Evolutionary conservation across 2,113 vertebrate genomes (phyloP).

Genomic region (Zapornia atra): DNA sequence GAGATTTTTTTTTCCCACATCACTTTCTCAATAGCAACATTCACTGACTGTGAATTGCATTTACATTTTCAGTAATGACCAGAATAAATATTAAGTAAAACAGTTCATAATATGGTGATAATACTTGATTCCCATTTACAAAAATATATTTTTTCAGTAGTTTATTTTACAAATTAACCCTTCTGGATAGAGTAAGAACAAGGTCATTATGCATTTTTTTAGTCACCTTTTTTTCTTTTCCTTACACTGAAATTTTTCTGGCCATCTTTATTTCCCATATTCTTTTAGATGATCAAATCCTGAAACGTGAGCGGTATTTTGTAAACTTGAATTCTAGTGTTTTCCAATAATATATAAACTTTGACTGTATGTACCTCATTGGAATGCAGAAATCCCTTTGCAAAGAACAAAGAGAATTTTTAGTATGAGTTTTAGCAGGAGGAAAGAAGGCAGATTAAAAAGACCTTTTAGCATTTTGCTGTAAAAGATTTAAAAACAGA

Average conservation of each 20-base stretch:
- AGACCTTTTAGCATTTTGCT: not conserved
- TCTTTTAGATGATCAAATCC: not conserved
- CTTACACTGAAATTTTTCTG: not conserved
- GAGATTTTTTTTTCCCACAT: not conserved
- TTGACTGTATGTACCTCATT: not conserved
- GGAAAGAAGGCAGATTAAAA: not conserved
- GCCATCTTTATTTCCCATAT: not conserved
- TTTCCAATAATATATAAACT: not conserved
- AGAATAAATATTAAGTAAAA: not conserved
- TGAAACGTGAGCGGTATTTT: not conserved
- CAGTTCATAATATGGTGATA: not conserved
- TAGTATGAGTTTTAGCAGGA: not conserved
- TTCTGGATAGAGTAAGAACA: not conserved
- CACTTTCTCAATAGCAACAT: not conserved
- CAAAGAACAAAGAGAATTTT: conserved; percentile 18
- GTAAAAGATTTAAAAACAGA: not conserved
- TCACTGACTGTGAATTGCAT: not conserved
- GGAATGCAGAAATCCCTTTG: not conserved
- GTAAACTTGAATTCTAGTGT: not conserved
- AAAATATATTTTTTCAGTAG: not conserved
- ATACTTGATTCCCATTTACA: not conserved
- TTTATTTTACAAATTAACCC: not conserved
- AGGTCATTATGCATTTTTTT: not conserved
- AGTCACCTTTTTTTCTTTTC: not conserved
- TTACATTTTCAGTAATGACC: not conserved